Percentiles rank a stretch among this genome's conserved stretches.
These are phyloP conservation scores for Indicator indicator DNA, from an alignment of 2,113 vertebrate species.

Conservation along the genomic window DNA sequence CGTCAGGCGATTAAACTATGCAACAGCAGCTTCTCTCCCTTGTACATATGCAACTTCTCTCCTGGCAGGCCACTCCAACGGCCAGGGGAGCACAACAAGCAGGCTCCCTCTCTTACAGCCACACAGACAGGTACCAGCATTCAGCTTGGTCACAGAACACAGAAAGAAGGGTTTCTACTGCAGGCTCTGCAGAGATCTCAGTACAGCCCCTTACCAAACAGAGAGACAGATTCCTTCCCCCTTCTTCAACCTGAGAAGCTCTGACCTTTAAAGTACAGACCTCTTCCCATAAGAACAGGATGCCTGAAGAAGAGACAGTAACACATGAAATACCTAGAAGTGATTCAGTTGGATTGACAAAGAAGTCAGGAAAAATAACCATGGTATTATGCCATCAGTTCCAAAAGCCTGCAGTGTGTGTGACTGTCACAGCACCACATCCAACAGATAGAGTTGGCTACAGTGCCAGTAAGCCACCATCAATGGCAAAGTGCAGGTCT, in stretches of 20 bases:
- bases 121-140: not conserved
- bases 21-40: constrained; percentile 23
- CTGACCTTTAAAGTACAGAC: constrained; percentile 47
- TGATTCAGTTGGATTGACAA: constrained; percentile 40
- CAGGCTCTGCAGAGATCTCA: not conserved
- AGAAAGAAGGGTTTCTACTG: not conserved
- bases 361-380: constrained; percentile 23
- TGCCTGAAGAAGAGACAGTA: constrained; percentile 28
- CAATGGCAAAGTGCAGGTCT: not conserved
- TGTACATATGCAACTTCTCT: not conserved
- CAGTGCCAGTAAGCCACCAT: not conserved
- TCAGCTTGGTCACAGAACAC: not conserved
- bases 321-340: constrained; percentile 25
- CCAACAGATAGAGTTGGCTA: not conserved
- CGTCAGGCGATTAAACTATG: not conserved
- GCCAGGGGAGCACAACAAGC: not conserved
- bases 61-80: not conserved
- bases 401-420: not conserved
- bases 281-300: constrained; percentile 14
- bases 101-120: not conserved
- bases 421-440: not conserved
- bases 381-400: not conserved
- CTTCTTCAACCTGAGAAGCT: constrained; percentile 12
- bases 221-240: constrained; percentile 8
- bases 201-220: not conserved